These are phyloP conservation scores for Metalampra italica DNA, from an alignment of 2,888 invertebrate species.

Conservation along the genomic window DNA sequence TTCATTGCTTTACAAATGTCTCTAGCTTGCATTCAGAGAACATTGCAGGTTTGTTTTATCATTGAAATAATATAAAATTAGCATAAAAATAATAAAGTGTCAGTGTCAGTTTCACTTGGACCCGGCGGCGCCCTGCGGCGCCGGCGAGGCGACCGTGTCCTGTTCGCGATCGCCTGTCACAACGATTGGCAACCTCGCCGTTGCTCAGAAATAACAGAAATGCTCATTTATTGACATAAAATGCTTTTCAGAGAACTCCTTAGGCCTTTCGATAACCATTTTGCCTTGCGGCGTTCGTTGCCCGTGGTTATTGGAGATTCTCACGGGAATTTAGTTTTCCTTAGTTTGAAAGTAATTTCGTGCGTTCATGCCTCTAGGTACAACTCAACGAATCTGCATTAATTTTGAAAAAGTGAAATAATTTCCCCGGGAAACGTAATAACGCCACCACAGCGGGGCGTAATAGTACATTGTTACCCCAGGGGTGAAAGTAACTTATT, in stretches of 20 bases:
- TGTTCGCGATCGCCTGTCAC: slow-evolving; percentile 40
- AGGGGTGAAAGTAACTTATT: too few relatives aligned
- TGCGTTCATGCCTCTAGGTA: background rate
- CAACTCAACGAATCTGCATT: background rate
- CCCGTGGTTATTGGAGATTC: too few relatives aligned
- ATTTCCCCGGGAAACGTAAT: too few relatives aligned
- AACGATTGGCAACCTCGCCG: slow-evolving; percentile 46
- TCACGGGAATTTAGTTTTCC: too few relatives aligned
- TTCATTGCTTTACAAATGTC: too few relatives aligned
- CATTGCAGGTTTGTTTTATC: slow-evolving; percentile 18
- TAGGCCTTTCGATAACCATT: background rate
- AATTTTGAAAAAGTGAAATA: background rate
- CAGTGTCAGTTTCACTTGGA: slow-evolving; percentile 51
- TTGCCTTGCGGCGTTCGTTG: too few relatives aligned
- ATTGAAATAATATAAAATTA: slow-evolving; percentile 34
- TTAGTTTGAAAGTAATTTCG: too few relatives aligned
- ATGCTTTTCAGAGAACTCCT: slow-evolving; percentile 22
- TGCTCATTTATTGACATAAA: slow-evolving; percentile 29
- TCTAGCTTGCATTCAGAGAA: slow-evolving; percentile 8
- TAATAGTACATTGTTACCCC: too few relatives aligned
- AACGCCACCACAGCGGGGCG: too few relatives aligned
- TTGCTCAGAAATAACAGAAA: slow-evolving; percentile 16
- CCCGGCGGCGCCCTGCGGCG: slow-evolving; percentile 42
- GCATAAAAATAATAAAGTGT: slow-evolving; percentile 71
- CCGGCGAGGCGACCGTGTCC: slow-evolving; percentile 38